Percentiles rank a stretch among this genome's conserved stretches.
These are phyloP conservation scores for Parthenolecanium corni DNA, from an alignment of 2,888 invertebrate genomes.

Conservation along the genomic window DNA sequence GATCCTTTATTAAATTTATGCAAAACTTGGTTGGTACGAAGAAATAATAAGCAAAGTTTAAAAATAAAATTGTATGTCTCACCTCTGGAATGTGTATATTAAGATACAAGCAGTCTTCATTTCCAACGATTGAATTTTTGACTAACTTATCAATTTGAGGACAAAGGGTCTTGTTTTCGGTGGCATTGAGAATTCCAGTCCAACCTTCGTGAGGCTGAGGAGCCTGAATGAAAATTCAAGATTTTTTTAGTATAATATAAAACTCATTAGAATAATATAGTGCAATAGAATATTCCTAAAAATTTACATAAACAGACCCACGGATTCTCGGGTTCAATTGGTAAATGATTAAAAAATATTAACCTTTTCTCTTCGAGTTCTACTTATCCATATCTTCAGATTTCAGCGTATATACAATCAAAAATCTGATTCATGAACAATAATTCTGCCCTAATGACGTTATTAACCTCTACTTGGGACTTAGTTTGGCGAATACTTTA, in stretches of 20 bases:
- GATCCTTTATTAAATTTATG: background rate
- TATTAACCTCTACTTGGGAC: too few species aligned
- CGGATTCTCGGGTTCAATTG: too few species aligned
- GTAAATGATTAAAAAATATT: too few species aligned
- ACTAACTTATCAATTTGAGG: background rate
- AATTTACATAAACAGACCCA: too few species aligned
- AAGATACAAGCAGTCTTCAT: slow-evolving; percentile 22
- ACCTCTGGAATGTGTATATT: slow-evolving; percentile 17
- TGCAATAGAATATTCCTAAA: too few species aligned
- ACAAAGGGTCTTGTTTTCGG: slow-evolving; percentile 1
- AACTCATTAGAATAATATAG: too few species aligned
- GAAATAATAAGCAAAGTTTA: background rate
- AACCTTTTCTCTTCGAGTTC: too few species aligned
- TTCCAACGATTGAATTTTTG: background rate
- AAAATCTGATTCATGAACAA: too few species aligned
- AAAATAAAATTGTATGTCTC: background rate
- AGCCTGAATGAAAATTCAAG: slow-evolving; percentile 2
- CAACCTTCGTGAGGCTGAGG: slow-evolving; percentile 16
- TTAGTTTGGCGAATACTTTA: too few species aligned
- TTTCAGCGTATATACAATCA: too few species aligned
- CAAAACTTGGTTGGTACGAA: background rate
- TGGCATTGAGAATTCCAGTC: slow-evolving; percentile 13
- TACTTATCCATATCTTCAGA: too few species aligned
- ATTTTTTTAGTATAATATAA: background rate
- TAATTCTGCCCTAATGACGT: too few species aligned